Base-by-base conservation (phyloP, 2,797 vertebrate species). In the Myotis daubentonii region DNA sequence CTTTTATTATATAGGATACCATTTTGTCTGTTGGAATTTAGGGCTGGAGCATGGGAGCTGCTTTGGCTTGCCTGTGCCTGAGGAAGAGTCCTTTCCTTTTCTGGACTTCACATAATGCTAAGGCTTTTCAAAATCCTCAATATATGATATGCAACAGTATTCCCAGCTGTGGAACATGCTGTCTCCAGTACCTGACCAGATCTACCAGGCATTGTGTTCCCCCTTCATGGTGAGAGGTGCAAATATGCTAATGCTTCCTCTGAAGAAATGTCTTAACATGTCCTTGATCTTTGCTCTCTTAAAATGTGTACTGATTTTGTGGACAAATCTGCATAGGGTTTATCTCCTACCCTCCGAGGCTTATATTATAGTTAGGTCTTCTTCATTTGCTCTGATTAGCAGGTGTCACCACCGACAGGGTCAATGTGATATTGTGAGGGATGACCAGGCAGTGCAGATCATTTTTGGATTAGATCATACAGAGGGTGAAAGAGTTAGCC, bases 71-170 rank as follows among this genome's bases (percentile, higher is more conserved):
- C 17, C 8, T 72, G 1, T 25, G 8, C 12, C 9, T 47, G 65
- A 53, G 16, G 41, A 4, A 51, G 8, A 41, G 38, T 49, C n/a
- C 2, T 75, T 85, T 83, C 23, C n/a, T 89, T 13, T 20, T 75
- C 38, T 81, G 55, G 12, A 72, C 4, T 4, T 23, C 19, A 53
- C 33, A 33, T 9, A 78, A 72, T 22, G 4, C 8, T 41, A 20
- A 1, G 30, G 2, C 23, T 49, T 20, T 75, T 71, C 33, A 6
- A 6, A 19, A 11, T n/a, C 3, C 9, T 1, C 3, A 36, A 3
- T 44, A 6, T 28, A 20, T 49, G 9, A 0, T 47, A 4, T 66
- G 30, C 3, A 33, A 3, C 1, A 22, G 8, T 20, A 41, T 60
- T 66, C 4, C 13, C 20, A 44, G 28, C 3, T 60, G 23, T 65